Evolutionary conservation across 2,113 vertebrate genomes (phyloP).

Genomic region (Caracal caracal): DNA sequence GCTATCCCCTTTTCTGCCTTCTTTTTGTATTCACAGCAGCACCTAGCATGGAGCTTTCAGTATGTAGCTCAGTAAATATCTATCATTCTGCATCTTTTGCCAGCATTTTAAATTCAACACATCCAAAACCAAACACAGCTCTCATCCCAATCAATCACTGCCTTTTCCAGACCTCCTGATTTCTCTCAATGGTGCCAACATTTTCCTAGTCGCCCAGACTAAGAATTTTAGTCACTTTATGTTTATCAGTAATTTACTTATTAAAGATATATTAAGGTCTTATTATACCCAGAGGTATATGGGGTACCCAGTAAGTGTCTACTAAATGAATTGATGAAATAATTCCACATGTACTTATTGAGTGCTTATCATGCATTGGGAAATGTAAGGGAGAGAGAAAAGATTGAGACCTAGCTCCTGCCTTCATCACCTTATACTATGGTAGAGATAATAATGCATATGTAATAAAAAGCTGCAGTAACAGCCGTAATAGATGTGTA

Average conservation of each 20-base stretch:
- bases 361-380: not conserved
- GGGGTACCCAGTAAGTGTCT: not conserved
- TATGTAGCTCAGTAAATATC: not conserved
- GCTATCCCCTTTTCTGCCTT: not conserved
- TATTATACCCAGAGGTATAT: not conserved
- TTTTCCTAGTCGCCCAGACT: not conserved
- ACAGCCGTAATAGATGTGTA: not conserved
- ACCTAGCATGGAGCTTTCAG: not conserved
- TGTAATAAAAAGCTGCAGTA: not conserved
- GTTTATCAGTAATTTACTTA: constrained; percentile 29
- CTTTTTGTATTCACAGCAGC: not conserved
- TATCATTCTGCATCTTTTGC: constrained; percentile 1
- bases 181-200: not conserved
- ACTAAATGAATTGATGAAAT: constrained; percentile 28
- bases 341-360: not conserved
- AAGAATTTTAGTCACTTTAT: constrained; percentile 7
- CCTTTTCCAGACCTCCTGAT: not conserved
- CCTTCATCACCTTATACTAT: not conserved
- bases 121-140: not conserved
- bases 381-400: constrained; percentile 20
- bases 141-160: not conserved
- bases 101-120: not conserved
- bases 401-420: not conserved
- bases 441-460: not conserved
- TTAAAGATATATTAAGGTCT: not conserved